Base-by-base conservation (phyloP, 2,113 vertebrate genomes). In the Chloropsis hardwickii region DNA sequence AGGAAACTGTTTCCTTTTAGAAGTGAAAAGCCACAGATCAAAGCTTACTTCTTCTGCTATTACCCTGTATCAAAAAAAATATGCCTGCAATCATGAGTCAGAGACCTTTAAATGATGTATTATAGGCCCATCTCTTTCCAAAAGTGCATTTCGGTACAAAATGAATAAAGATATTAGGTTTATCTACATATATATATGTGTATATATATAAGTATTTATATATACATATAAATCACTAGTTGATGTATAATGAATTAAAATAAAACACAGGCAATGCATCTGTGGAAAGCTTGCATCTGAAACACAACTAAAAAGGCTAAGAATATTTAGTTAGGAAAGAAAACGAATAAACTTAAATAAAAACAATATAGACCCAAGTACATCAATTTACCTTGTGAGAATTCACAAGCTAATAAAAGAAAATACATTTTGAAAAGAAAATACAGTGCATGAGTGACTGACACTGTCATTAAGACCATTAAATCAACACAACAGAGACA, bases 211-310 rank as follows among this genome's bases (percentile, higher is more conserved):
- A 47, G 6, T 61, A 40, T 70, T 42, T 85, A 2, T 35, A 22
- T 20, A 58, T 35, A n/a, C n/a, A n/a, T 44, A 31, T n/a, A 18
- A 66, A 9, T 85, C 67, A 79, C 51, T 89, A 95, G 37, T 14
- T 74, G 66, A 95, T 90, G 24, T 42, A 89, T 78, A 95, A 87
- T 90, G 86, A 93, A 93, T 93, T 95, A 88, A 95, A 93, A 90
- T 56, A 82, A 91, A 95, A 86, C 67, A 94, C 28, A 88, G 40
- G 56, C 42, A 84, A 62, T 77, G 53, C 54, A 71, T 58, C 31
- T 69, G 39, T 88, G 58, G 76, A 95, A 95, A 74, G 39, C 51
- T 91, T 91, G 58, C 57, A 39, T 29, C 61, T 27, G 42, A 92
- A 92, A 77, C 9, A 69, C 92, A 86, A 92, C 45, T 56, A 47